phyloP scores from a whole-genome alignment of 2,113 vertebrate genomes.

The Stigmatopora argus region DNA sequence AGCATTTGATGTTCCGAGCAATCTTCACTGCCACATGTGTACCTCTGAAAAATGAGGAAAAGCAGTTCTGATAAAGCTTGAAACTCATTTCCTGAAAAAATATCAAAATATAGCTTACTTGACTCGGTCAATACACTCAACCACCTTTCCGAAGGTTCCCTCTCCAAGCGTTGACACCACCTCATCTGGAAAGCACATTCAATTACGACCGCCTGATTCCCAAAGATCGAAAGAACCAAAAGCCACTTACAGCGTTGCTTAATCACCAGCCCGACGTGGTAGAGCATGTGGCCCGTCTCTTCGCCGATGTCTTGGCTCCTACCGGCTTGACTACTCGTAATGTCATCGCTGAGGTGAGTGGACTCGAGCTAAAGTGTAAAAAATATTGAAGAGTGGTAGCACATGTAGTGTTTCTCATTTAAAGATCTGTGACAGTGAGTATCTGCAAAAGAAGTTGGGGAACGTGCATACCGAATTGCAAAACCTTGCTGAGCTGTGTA shows the following conservation, averaged over 20 bases:
- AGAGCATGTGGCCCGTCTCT: constrained; percentile 89
- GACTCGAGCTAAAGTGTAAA: neutral
- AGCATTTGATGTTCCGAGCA: constrained; percentile 85
- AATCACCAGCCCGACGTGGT: constrained; percentile 84
- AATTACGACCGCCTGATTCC: neutral
- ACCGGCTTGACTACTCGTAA: constrained; percentile 71
- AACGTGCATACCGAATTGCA: constrained; percentile 67
- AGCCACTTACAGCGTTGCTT: constrained; percentile 82
- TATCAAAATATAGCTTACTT: constrained; percentile 53
- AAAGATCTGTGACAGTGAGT: too few relatives aligned
- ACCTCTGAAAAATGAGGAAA: constrained; percentile 50
- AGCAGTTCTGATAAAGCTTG: neutral
- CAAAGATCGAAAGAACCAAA: constrained; percentile 55
- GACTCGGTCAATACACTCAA: constrained; percentile 82
- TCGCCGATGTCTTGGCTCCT: constrained; percentile 77
- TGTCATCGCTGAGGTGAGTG: constrained; percentile 2
- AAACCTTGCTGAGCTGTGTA: constrained; percentile 43
- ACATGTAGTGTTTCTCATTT: too few relatives aligned
- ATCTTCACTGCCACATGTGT: constrained; percentile 88
- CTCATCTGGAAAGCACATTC: constrained; percentile 74
- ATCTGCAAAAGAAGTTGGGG: neutral
- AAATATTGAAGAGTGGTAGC: neutral
- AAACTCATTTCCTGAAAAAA: neutral
- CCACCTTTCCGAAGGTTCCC: constrained; percentile 89
- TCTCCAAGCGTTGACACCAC: constrained; percentile 82